Conservation (phyloP, 2,797 vertebrate genomes). For the Crenuchus spilurus region DNA sequence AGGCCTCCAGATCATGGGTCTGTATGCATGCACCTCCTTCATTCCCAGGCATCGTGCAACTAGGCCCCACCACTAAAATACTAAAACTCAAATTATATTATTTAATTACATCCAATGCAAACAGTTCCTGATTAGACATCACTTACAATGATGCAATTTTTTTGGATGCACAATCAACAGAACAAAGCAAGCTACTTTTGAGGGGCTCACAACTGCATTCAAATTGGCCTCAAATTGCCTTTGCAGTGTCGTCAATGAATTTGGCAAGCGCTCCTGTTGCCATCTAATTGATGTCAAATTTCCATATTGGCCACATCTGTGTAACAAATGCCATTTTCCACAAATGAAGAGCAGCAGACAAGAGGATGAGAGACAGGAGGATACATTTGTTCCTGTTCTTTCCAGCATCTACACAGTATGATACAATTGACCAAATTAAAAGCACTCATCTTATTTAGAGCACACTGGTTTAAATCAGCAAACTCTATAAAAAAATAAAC, state of each 20-base stretch:
- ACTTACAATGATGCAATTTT: conserved; percentile 37
- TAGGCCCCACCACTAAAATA: too few species aligned
- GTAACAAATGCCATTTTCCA: conserved; percentile 45
- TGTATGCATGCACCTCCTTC: too few species aligned
- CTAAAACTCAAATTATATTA: too few species aligned
- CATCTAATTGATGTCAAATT: conserved; percentile 55
- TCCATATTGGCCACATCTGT: conserved; percentile 58
- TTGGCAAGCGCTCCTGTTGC: conserved; percentile 32
- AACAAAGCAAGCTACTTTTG: conserved; percentile 34
- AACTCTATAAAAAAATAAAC: too few species aligned
- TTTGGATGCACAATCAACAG: conserved; percentile 34
- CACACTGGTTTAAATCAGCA: too few species aligned
- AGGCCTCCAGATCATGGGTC: too few species aligned
- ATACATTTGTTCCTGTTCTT: not conserved
- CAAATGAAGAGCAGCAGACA: conserved; percentile 34
- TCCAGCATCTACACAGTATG: conserved; percentile 2
- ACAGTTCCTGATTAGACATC: conserved; percentile 33
- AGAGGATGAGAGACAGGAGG: not conserved
- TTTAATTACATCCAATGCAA: not conserved
- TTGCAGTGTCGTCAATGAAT: conserved; percentile 43
- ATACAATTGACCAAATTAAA: conserved; percentile 1
- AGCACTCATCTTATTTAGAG: not conserved
- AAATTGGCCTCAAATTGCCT: conserved; percentile 40
- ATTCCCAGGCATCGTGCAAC: too few species aligned
- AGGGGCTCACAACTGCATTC: conserved; percentile 30